Evolutionary conservation across 1,140 invertebrate genomes (phyloP).

Genomic region (Delia radicum): DNA sequence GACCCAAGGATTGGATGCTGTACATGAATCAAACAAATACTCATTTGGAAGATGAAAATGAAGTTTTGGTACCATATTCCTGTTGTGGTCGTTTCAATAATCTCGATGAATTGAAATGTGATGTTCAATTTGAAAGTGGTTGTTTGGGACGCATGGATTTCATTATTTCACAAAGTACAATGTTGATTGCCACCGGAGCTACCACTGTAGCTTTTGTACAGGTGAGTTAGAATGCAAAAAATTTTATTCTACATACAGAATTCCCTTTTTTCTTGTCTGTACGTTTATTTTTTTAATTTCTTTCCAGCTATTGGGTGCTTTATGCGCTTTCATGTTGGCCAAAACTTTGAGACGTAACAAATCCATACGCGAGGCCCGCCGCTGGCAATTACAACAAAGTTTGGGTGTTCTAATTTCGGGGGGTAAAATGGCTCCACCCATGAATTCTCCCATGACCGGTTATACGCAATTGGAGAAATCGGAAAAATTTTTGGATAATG

Average conservation of each 20-base stretch:
- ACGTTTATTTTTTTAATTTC: neutral
- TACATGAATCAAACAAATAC: conserved; percentile 43
- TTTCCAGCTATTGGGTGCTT: conserved; percentile 78
- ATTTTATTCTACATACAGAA: neutral
- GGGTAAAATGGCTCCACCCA: conserved; percentile 44
- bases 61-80: conserved; percentile 59
- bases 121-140: conserved; percentile 60
- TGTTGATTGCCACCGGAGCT: conserved; percentile 76
- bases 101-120: conserved; percentile 38
- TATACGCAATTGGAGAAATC: conserved; percentile 50
- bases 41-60: neutral
- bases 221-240: conserved; percentile 55
- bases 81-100: conserved; percentile 58
- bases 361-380: conserved; percentile 67
- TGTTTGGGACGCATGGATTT: conserved; percentile 67
- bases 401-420: conserved; percentile 55
- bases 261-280: neutral
- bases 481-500: conserved; percentile 35
- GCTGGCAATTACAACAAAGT: conserved; percentile 66
- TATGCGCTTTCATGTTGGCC: conserved; percentile 83
- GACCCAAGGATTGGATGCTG: conserved; percentile 65
- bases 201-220: conserved; percentile 79
- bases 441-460: conserved; percentile 44
- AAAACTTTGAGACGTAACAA: conserved; percentile 79
- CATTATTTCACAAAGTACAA: conserved; percentile 71